Conservation (phyloP, 1,140 invertebrate genomes). For the Dermatophagoides farinae region DNA sequence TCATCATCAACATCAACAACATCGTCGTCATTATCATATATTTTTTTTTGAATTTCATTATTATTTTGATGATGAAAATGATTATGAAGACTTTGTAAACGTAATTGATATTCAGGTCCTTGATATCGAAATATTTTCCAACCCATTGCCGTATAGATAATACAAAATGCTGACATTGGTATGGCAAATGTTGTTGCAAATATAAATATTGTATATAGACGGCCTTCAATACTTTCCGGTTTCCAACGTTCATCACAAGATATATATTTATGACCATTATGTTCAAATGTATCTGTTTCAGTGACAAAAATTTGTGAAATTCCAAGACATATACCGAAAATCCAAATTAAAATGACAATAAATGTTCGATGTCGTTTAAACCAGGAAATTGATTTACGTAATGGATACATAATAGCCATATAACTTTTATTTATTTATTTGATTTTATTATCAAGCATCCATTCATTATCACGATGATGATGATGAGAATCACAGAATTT, state of each 20-base stretch:
- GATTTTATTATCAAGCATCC: no score
- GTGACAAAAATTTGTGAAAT: conserved; percentile 29
- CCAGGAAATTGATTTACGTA: conserved; percentile 22
- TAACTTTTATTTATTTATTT: no score
- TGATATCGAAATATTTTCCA: conserved; percentile 28
- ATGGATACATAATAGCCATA: conserved; percentile 27
- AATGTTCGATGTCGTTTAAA: conserved; percentile 16
- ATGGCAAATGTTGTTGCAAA: conserved; percentile 32
- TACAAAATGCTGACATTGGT: conserved; percentile 29
- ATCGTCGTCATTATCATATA: no score
- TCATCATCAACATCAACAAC: no score
- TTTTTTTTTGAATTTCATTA: no score
- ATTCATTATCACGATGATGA: no score
- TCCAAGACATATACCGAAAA: conserved; percentile 25
- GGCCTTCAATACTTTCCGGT: conserved; percentile 11
- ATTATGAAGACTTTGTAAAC: not conserved
- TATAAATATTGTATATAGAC: conserved; percentile 27
- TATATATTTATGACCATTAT: conserved; percentile 22
- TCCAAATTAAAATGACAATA: conserved; percentile 30
- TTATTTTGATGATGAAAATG: no score
- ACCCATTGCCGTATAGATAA: conserved; percentile 29
- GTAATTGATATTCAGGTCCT: conserved; percentile 34
- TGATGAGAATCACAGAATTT: no score
- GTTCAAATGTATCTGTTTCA: conserved; percentile 18
- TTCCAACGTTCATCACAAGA: conserved; percentile 26